These are phyloP conservation scores for Caenorhabditis macrosperma DNA, from an alignment of 2,888 invertebrate genomes.

Conservation along the genomic window DNA sequence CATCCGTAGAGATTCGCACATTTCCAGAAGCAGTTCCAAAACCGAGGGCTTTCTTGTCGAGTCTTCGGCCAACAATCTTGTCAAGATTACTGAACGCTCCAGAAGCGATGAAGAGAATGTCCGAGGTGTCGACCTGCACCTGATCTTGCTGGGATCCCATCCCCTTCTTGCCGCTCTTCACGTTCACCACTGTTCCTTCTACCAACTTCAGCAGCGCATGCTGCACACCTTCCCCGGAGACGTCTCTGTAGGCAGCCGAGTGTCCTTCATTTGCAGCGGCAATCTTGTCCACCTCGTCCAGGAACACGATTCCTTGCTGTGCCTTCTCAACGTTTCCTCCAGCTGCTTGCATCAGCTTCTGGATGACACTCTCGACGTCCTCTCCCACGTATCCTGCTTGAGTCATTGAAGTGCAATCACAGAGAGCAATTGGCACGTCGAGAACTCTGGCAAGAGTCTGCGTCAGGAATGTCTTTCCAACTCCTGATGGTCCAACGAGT, in stretches of 20 bases:
- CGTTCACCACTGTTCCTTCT: conserved; percentile 97
- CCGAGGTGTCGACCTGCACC: conserved; percentile 92
- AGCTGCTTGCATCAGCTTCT: conserved; percentile 93
- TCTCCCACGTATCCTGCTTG: conserved; percentile 91
- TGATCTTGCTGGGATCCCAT: conserved; percentile 74
- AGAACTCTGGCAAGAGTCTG: conserved; percentile 94
- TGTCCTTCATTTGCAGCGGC: conserved; percentile 92
- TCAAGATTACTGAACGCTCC: conserved; percentile 98
- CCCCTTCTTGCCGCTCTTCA: conserved; percentile 81
- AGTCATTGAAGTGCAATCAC: conserved; percentile 79
- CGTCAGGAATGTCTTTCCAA: conserved; percentile 94
- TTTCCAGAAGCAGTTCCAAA: conserved; percentile 67
- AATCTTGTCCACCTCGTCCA: conserved; percentile 96
- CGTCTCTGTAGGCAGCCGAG: conserved; percentile 88
- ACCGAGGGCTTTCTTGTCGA: conserved; percentile 80
- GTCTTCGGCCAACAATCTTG: conserved; percentile 88
- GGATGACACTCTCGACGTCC: conserved; percentile 84
- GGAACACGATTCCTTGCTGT: conserved; percentile 96
- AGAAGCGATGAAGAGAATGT: conserved; percentile 97
- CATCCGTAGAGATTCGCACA: conserved; percentile 63
- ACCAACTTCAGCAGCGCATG: conserved; percentile 89
- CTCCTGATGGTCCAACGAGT: conserved; percentile 94
- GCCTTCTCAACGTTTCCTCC: conserved; percentile 97
- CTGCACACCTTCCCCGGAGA: conserved; percentile 98
- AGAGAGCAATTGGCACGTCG: conserved; percentile 89